These are phyloP conservation scores for Fulica atra DNA, from an alignment of 2,113 vertebrate genomes.

Conservation along the genomic window DNA sequence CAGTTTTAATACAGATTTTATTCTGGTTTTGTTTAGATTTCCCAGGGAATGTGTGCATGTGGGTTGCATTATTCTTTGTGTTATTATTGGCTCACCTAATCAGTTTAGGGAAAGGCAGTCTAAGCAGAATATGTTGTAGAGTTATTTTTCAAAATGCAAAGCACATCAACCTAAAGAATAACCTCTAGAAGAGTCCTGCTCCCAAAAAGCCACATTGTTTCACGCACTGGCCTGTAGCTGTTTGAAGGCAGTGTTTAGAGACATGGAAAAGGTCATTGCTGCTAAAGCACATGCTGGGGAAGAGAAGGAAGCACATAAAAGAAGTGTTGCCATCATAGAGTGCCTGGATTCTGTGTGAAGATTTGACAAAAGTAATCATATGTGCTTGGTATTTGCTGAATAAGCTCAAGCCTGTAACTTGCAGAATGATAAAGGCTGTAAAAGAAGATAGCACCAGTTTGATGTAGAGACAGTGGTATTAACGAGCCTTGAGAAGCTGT, in stretches of 20 bases:
- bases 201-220: background rate
- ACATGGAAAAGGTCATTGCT: background rate
- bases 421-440: background rate
- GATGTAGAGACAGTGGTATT: background rate
- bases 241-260: background rate
- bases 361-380: background rate
- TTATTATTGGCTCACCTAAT: background rate
- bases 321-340: background rate
- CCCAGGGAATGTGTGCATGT: background rate
- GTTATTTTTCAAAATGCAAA: conserved; percentile 19
- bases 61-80: background rate
- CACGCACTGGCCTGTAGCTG: background rate
- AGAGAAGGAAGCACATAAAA: background rate
- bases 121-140: background rate
- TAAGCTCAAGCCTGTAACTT: background rate
- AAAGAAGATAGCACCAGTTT: background rate
- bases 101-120: background rate
- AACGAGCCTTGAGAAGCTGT: background rate
- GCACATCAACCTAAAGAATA: background rate
- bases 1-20: conserved; percentile 1
- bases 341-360: background rate
- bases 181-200: background rate
- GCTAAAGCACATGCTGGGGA: background rate
- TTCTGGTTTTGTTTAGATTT: background rate
- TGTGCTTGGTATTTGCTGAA: background rate